These are phyloP conservation scores for Pseudoatta argentina DNA, from an alignment of 1,140 invertebrate genomes.

Conservation along the genomic window DNA sequence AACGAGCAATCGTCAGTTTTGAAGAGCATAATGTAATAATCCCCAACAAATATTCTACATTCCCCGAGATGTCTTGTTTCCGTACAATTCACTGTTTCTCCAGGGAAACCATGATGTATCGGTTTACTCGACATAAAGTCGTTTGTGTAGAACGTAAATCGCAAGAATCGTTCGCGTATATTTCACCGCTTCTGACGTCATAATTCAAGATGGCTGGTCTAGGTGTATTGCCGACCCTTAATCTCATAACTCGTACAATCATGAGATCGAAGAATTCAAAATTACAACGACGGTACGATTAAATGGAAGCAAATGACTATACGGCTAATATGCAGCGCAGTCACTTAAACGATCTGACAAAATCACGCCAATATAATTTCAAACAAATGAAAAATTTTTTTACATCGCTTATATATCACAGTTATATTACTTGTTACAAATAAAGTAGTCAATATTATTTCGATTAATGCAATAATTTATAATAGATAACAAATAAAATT, in stretches of 20 bases:
- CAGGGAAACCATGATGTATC: constrained; percentile 21
- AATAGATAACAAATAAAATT: not conserved
- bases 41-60: not conserved
- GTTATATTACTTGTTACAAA: not conserved
- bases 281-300: constrained; percentile 32
- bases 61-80: constrained; percentile 12
- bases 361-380: constrained; percentile 27
- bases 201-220: constrained; percentile 51
- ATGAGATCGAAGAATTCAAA: constrained; percentile 50
- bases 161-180: constrained; percentile 53
- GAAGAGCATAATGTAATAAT: constrained; percentile 39
- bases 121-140: constrained; percentile 41
- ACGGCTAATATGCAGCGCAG: constrained; percentile 1
- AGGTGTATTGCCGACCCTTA: constrained; percentile 48
- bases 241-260: constrained; percentile 57
- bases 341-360: constrained; percentile 15
- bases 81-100: constrained; percentile 21
- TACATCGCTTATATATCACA: not conserved
- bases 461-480: not conserved
- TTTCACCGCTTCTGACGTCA: constrained; percentile 59
- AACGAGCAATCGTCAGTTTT: constrained; percentile 24
- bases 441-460: not conserved
- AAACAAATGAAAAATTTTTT: constrained; percentile 12
- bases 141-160: constrained; percentile 57
- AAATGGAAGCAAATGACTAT: constrained; percentile 55